Conservation (phyloP, 2,797 vertebrate species). For the Muscicapa striata region DNA sequence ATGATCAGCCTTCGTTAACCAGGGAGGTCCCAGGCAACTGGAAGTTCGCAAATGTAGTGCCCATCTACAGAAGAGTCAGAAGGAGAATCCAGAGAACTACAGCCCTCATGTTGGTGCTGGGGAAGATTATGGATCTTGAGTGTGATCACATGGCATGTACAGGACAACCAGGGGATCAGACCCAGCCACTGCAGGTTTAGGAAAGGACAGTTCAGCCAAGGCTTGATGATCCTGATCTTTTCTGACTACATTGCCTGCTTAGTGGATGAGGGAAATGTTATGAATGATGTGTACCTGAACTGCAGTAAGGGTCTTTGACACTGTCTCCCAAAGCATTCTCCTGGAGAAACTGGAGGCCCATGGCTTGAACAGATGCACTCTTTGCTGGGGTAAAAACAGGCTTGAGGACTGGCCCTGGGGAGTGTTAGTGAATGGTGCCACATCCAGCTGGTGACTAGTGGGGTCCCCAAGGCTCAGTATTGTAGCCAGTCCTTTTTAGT, state of each 20-base stretch:
- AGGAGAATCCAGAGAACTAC: background rate
- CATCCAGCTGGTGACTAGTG: background rate
- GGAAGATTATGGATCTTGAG: background rate
- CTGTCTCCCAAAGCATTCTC: background rate
- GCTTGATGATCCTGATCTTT: background rate
- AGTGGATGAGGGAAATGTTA: background rate
- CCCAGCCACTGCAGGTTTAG: background rate
- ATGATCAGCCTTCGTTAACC: background rate
- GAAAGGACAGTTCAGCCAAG: background rate
- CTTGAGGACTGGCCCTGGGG: background rate
- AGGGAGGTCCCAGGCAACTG: background rate
- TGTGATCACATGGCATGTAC: background rate
- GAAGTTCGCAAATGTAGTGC: background rate
- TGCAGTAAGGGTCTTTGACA: background rate
- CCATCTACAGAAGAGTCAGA: background rate
- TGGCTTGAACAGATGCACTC: background rate
- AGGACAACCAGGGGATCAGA: background rate
- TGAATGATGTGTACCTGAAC: background rate
- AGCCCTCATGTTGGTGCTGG: background rate
- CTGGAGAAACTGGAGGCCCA: background rate
- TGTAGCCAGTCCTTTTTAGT: background rate
- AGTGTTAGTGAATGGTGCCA: background rate
- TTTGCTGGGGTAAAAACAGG: background rate
- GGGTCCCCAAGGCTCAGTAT: background rate
- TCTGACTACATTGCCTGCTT: background rate